A percentile compares a stretch with the other conserved stretches of the same genome.
These are phyloP conservation scores for Hipposideros armiger DNA, from an alignment of 2,113 vertebrate genomes.

Conservation along the genomic window DNA sequence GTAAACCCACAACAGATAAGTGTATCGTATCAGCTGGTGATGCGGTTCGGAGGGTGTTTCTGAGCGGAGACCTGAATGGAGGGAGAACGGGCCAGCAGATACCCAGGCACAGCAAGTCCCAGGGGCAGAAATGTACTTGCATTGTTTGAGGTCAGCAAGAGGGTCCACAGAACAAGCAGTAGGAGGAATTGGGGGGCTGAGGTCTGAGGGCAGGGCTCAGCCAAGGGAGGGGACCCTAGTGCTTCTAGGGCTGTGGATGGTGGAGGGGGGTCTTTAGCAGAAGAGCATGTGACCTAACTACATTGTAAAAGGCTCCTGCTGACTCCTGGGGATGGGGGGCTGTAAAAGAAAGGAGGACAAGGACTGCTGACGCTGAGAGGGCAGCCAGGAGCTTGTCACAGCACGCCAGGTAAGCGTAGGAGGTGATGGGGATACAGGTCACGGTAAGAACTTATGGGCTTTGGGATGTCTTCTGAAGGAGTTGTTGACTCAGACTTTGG, in stretches of 20 bases:
- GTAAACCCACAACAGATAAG: accelerated
- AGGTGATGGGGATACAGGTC: accelerated
- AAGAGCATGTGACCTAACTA: not conserved
- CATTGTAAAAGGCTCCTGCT: not conserved
- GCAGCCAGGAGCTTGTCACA: accelerated
- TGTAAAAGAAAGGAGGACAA: no score
- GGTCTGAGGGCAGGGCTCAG: no score
- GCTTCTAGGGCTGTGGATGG: not conserved
- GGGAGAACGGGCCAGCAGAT: accelerated
- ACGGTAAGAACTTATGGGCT: not conserved
- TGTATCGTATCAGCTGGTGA: accelerated
- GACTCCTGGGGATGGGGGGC: no score
- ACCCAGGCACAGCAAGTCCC: not conserved
- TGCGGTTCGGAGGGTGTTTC: accelerated
- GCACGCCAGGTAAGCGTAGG: accelerated
- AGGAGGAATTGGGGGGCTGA: no score
- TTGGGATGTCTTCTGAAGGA: not conserved
- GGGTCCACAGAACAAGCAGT: no score
- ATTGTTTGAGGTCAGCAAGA: not conserved
- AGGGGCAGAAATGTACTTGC: not conserved
- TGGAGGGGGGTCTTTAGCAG: not conserved
- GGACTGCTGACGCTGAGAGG: accelerated
- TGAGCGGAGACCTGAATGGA: no score
- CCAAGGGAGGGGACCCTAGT: accelerated
- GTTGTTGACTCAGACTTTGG: not conserved